Conservation (phyloP, 2,888 invertebrate genomes). For the Meiosimyza decipiens region DNA sequence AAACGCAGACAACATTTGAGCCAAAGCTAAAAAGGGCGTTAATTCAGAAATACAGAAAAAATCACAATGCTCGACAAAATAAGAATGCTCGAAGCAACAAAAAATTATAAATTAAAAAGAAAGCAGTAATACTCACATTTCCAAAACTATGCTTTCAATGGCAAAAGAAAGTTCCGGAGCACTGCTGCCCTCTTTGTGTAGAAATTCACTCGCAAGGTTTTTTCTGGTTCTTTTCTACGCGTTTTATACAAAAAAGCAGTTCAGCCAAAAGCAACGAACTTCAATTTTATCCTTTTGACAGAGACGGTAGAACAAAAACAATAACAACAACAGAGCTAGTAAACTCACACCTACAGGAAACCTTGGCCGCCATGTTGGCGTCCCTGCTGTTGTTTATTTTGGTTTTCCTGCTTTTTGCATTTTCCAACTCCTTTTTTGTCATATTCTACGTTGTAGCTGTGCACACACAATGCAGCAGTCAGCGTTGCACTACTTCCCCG, state of each 20-base stretch:
- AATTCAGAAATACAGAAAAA: slow-evolving; percentile 4
- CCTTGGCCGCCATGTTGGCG: slow-evolving; percentile 35
- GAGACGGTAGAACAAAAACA: neutral
- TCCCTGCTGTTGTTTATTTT: slow-evolving; percentile 19
- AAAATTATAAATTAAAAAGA: slow-evolving; percentile 4
- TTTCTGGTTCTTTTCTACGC: neutral
- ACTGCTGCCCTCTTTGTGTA: slow-evolving; percentile 33
- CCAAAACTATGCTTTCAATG: slow-evolving; percentile 4
- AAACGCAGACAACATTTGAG: neutral
- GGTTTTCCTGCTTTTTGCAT: slow-evolving; percentile 5
- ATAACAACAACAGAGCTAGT: no score
- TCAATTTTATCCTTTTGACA: slow-evolving; percentile 27
- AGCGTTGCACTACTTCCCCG: slow-evolving; percentile 44
- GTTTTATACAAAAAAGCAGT: neutral
- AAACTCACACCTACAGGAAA: slow-evolving; percentile 28
- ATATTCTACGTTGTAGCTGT: neutral
- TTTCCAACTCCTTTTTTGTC: slow-evolving; percentile 1
- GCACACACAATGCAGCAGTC: slow-evolving; percentile 19
- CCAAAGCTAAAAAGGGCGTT: neutral
- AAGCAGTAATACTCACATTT: no score
- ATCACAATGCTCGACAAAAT: slow-evolving; percentile 1
- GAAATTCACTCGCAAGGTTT: slow-evolving; percentile 18
- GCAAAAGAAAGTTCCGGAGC: slow-evolving; percentile 25
- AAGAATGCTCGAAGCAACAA: neutral
- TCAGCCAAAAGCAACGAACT: slow-evolving; percentile 15